Evolutionary conservation across 2,888 invertebrate genomes (phyloP), one percentile per base, ranked within the genome.

Genomic region (Auanema sp.): DNA sequence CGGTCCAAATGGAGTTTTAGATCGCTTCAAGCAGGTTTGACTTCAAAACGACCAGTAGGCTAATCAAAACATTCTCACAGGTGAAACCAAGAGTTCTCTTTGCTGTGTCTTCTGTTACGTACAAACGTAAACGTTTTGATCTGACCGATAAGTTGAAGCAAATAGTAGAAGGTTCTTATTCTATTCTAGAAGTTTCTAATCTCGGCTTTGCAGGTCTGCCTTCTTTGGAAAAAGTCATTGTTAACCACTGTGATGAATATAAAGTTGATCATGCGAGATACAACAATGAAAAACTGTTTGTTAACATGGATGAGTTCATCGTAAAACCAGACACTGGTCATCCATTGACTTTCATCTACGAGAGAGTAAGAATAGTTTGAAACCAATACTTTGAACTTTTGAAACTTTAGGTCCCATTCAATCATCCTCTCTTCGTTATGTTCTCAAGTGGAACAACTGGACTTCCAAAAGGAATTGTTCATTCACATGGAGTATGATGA

Each of bases 381-480:
- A 18, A 12, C 49, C 2, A 41, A 16, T 40, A 18, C 43, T 41
- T 23, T 4, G n/a, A 11, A 14, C 4, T n/a, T 6, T 56, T 42
- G 43, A 41, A 5, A 0, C 85, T 85, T 58, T 86, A 87, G 79
- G 85, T 88, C 2, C 85, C 88, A 0, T 88, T 88, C 78, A 84
- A 85, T 74, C 87, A 88, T 77, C 88, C 88, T 0, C 80, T 88
- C 40, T 87, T 85, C 73, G 87, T 88, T 60, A 86, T 88, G 85
- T 88, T 87, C 75, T 87, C 87, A 0, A 87, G 87, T 0, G 88
- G 88, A n/a, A 88, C 88, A 4, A 88, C 88, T 0, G 88, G 88
- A 1, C 83, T 84, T 16, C 88, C 88, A 40, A 88, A 88, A 80
- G 88, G 87, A 73, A 87, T 88, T 84, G 87, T 88, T 8, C 88